Evolutionary conservation across 2,113 vertebrate species (phyloP), one percentile per base, ranked within the genome.

Genomic region (Amblyornis subalaris): DNA sequence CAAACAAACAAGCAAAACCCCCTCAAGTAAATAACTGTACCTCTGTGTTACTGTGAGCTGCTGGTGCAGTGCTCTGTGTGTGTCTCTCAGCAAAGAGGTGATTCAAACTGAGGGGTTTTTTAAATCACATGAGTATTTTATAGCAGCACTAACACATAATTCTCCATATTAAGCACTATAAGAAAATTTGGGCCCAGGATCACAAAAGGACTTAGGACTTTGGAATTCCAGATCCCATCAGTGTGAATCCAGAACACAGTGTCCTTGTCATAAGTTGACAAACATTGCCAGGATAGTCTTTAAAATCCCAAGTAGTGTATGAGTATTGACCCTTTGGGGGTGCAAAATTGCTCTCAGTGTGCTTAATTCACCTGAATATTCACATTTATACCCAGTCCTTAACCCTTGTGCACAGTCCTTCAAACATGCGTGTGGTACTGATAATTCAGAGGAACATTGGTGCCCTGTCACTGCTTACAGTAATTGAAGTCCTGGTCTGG

Each of bases 211-310:
- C 28, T 69, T 40, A 28, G 47, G 55, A 61, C 53, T 79, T 69
- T 23, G 66, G 35, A 81, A 58, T 83, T 76, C 28, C 42, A 50
- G 23, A 35, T 77, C 38, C 8, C 24, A 9, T 20, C 31, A 38
- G 0, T 51, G 35, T 60, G 85, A 81, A 36, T 70, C 24, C 40
- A 40, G 65, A 44, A 8, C 44, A 19, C 0, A 0, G 11, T 50
- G 48, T 85, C 50, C 66, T 93, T 86, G 51, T 47, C 61, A 7
- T 29, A 36, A 78, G 9, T 40, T 62, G 45, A 7, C 53, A 53
- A 48, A 60, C 35, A 25, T 8, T 69, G 51, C 53, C 44, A 50
- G 40, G 16, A 19, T 7, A 28, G 45, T 23, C 19, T 74, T 33
- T 57, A 58, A 60, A 94, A 58, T 29, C 1, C 1, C 2, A 2